Percentiles rank a stretch among this genome's conserved stretches.
These are phyloP conservation scores for Beroe ovata DNA, from an alignment of 37 sponge, comb jelly and placozoan species.

Conservation along the genomic window DNA sequence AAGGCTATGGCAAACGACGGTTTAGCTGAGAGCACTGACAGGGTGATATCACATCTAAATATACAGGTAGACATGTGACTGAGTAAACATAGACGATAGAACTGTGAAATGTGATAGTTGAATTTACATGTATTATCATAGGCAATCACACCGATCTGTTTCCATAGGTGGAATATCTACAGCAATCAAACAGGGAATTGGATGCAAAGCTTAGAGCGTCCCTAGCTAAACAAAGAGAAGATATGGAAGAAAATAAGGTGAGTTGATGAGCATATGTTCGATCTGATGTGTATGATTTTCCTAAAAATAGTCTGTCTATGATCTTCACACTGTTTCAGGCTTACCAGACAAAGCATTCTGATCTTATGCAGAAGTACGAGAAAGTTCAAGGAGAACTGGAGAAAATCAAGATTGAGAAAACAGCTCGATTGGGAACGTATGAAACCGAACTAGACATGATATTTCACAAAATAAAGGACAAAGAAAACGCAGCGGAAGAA, in stretches of 20 bases:
- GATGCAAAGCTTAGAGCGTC: conserved; percentile 72
- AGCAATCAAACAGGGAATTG: conserved; percentile 86
- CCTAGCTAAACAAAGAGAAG: conserved; percentile 67
- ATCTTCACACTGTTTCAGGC: no score
- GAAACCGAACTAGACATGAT: conserved; percentile 67
- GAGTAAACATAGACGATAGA: no score
- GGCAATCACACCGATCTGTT: no score
- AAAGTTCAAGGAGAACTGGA: conserved; percentile 26
- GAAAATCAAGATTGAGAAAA: conserved; percentile 52
- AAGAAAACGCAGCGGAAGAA: conserved; percentile 3
- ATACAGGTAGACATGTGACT: conserved; percentile 93
- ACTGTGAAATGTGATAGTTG: no score
- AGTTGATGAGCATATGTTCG: no score
- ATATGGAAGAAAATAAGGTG: conserved; percentile 61
- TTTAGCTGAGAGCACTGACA: conserved; percentile 77
- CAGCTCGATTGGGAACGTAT: conserved; percentile 35
- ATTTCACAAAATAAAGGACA: conserved; percentile 59
- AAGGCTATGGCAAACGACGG: conserved; percentile 88
- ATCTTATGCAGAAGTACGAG: conserved; percentile 2
- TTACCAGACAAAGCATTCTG: conserved; percentile 8
- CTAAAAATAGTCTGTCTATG: no score
- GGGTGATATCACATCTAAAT: conserved; percentile 93
- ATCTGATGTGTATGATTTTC: no score
- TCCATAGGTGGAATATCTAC: conserved; percentile 84
- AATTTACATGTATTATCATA: no score